Base-by-base conservation (phyloP, 2,113 vertebrate species). In the Nyctibius bracteatus region DNA sequence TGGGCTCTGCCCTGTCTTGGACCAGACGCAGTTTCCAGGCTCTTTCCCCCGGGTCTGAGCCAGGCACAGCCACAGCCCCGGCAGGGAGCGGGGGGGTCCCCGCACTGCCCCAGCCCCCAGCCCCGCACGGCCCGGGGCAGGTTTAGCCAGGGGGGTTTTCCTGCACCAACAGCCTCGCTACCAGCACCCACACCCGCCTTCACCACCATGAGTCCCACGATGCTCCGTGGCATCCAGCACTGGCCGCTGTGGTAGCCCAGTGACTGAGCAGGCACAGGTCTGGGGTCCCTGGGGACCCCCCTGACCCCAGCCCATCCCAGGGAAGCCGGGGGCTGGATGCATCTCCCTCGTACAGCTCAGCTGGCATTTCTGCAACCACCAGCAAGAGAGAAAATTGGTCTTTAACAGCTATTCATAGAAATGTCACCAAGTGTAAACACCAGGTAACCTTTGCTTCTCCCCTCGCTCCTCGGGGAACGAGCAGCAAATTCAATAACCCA, bases 401-500 rank as follows among this genome's bases (percentile, higher is more conserved):
- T 89, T 86, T 95, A 94, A 58, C 91, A 88, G 91, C 86, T 77
- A 62, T 49, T 93, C 96, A 81, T 46, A 86, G 92, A 93, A 94
- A 92, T 71, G 94, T 95, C 95, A 94, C 83, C 15, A 21, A 77
- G 93, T 93, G 92, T 95, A 96, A 97, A 94, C 95, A 96, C 27
- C 13, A 7, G 59, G 58, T 81, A 81, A 94, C 91, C 96, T 92
- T 81, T 91, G 95, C 93, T 72, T 80, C 86, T 31, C 88, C 54
- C 66, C 44, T 3, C 0, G 12, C 74, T 94, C 92, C 79, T 80
- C 12, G 0, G 87, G 94, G 96, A 94, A 14, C 12, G 2, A 17
- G 77, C 62, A 25, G 83, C 92, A 62, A 52, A 94, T 88, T 91
- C 96, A 95, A 52, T 90, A 94, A 90, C 8, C 2, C 67, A 31